These are phyloP conservation scores for Schizopygopsis malacanthus DNA, from an alignment of 2,797 vertebrate species.

Conservation along the genomic window DNA sequence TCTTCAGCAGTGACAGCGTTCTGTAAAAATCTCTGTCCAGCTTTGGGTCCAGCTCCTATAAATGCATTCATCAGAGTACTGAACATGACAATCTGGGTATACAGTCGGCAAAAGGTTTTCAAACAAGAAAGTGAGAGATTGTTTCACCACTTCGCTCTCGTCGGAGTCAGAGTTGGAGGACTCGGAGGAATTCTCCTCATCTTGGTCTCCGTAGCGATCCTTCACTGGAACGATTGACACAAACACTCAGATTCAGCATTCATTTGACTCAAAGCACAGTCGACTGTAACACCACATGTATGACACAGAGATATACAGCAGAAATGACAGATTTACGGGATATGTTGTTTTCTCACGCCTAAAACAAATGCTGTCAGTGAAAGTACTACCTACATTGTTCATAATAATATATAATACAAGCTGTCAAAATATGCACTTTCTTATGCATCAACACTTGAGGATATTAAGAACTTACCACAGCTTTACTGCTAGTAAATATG, in stretches of 20 bases:
- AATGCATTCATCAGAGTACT: background rate
- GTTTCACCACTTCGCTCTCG: constrained; percentile 80
- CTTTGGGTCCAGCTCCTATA: constrained; percentile 84
- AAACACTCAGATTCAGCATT: background rate
- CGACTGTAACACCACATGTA: background rate
- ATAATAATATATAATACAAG: background rate
- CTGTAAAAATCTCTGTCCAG: constrained; percentile 88
- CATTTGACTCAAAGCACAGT: too few species aligned
- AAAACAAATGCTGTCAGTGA: background rate
- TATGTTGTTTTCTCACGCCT: background rate
- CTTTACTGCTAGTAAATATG: background rate
- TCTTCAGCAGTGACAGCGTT: constrained; percentile 89
- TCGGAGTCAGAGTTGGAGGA: constrained; percentile 85
- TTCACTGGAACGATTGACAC: constrained; percentile 77
- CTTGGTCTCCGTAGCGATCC: constrained; percentile 84
- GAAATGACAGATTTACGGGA: background rate
- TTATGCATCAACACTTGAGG: background rate
- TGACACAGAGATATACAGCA: background rate
- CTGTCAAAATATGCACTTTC: background rate
- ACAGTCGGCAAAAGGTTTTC: background rate
- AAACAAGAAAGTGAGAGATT: background rate
- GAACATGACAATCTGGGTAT: background rate
- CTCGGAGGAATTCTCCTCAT: constrained; percentile 65
- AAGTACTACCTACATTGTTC: background rate
- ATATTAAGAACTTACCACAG: background rate